Evolutionary conservation across 2,888 invertebrate species (phyloP).

Genomic region (Crocallis elinguaria): DNA sequence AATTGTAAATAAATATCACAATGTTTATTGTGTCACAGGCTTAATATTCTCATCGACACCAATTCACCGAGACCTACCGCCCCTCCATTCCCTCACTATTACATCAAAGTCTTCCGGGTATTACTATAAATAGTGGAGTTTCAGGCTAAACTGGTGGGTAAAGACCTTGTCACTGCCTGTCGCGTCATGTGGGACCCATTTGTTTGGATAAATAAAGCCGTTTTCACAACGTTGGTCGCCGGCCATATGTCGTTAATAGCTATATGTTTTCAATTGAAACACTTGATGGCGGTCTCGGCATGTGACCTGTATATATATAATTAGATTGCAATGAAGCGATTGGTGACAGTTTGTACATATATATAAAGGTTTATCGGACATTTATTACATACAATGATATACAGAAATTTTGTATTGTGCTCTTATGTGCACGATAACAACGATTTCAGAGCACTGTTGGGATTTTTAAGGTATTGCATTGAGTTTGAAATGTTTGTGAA

Average conservation of each 20-base stretch:
- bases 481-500: too few relatives aligned
- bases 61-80: conserved; percentile 40
- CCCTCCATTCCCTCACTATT: conserved; percentile 13
- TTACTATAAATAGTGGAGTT: conserved; percentile 17
- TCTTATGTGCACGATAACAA: too few relatives aligned
- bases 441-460: too few relatives aligned
- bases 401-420: too few relatives aligned
- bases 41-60: conserved; percentile 54
- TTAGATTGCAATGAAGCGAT: conserved; percentile 14
- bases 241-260: conserved; percentile 61
- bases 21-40: conserved; percentile 78
- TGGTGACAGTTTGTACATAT: conserved; percentile 27
- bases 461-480: too few relatives aligned
- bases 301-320: conserved; percentile 13
- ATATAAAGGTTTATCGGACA: not conserved
- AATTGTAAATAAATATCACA: conserved; percentile 69
- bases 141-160: conserved; percentile 47
- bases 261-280: conserved; percentile 28
- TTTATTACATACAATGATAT: too few relatives aligned
- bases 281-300: conserved; percentile 13
- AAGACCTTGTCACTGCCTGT: conserved; percentile 75
- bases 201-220: conserved; percentile 78
- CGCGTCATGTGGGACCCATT: conserved; percentile 79
- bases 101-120: not conserved
- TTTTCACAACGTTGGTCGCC: conserved; percentile 53